These are phyloP conservation scores for Gambusia affinis DNA, from an alignment of 2,113 vertebrate genomes.

Conservation along the genomic window DNA sequence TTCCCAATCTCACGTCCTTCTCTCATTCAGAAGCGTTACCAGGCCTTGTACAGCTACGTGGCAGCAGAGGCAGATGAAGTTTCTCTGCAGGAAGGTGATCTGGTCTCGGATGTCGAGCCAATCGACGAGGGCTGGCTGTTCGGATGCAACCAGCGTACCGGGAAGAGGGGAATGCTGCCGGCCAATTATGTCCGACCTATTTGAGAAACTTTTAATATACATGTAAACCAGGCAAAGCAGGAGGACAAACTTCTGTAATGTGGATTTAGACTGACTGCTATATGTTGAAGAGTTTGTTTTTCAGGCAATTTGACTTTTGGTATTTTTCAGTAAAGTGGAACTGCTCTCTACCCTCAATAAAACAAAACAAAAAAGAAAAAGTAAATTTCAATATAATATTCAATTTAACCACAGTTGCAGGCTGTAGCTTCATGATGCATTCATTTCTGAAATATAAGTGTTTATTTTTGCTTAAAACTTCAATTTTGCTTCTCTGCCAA, in stretches of 20 bases:
- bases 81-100: conserved; percentile 91
- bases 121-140: conserved; percentile 98
- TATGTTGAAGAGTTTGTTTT: conserved; percentile 1
- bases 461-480: background rate
- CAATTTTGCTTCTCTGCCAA: background rate
- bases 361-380: no score
- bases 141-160: conserved; percentile 93
- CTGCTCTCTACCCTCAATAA: no score
- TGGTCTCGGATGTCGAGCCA: conserved; percentile 91
- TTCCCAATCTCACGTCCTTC: background rate
- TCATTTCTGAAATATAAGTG: background rate
- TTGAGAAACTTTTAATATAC: conserved; percentile 56
- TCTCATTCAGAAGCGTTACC: conserved; percentile 85
- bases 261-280: conserved; percentile 1
- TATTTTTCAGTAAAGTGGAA: background rate
- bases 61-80: conserved; percentile 93
- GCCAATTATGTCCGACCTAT: conserved; percentile 93
- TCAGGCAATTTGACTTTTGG: background rate
- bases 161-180: conserved; percentile 92
- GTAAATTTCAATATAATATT: background rate
- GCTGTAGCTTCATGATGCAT: background rate
- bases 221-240: background rate
- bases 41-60: conserved; percentile 90
- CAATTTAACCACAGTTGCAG: background rate
- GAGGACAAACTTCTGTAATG: background rate